These are phyloP conservation scores for Sesia apiformis DNA, from an alignment of 2,888 invertebrate genomes.

Conservation along the genomic window DNA sequence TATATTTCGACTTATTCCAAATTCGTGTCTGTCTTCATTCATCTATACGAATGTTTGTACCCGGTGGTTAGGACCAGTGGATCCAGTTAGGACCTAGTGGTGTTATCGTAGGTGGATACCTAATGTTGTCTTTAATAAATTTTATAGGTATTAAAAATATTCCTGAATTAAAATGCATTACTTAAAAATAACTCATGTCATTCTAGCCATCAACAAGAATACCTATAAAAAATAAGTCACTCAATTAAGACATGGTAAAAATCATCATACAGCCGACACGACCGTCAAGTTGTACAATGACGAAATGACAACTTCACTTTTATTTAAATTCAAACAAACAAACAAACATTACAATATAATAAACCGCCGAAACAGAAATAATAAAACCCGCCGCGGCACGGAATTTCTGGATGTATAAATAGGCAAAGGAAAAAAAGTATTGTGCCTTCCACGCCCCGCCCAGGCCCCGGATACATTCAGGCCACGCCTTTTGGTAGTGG, in stretches of 20 bases:
- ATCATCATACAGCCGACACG: slow-evolving; percentile 18
- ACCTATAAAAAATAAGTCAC: slow-evolving; percentile 1
- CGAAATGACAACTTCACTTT: slow-evolving; percentile 41
- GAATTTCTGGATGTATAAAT: slow-evolving; percentile 37
- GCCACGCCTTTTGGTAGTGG: slow-evolving; percentile 46
- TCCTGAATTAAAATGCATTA: background rate
- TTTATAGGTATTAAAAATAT: too few species aligned
- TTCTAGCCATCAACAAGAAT: background rate
- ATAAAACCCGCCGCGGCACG: slow-evolving; percentile 29
- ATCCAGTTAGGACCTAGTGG: too few species aligned
- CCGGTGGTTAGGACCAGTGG: too few species aligned
- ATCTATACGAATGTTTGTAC: too few species aligned
- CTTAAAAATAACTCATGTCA: background rate
- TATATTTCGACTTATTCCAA: too few species aligned
- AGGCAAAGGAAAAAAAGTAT: slow-evolving; percentile 35
- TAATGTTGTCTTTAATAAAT: too few species aligned
- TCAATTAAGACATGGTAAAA: slow-evolving; percentile 39
- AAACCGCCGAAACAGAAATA: slow-evolving; percentile 40
- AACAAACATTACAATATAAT: slow-evolving; percentile 62
- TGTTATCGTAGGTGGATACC: too few species aligned
- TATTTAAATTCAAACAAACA: slow-evolving; percentile 54
- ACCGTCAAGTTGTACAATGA: slow-evolving; percentile 29
- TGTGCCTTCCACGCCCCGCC: slow-evolving; percentile 29
- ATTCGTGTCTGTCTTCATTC: too few species aligned
- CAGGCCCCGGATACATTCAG: slow-evolving; percentile 17